A percentile compares a stretch with the other conserved stretches of the same genome.
Evolutionary conservation across 2,113 vertebrate genomes (phyloP).

Genomic region (Tetrax tetrax): DNA sequence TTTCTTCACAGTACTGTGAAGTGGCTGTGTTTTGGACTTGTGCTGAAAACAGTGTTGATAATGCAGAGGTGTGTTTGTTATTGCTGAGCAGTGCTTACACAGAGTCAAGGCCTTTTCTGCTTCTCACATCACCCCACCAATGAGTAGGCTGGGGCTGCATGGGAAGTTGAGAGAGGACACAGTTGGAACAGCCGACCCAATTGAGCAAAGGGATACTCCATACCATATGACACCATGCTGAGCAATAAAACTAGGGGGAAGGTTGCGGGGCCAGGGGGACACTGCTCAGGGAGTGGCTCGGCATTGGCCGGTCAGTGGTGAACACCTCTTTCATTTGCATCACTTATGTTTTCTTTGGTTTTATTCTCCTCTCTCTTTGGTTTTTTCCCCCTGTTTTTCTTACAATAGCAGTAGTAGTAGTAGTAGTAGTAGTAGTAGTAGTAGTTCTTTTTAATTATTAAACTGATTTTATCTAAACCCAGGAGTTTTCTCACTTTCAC

Average conservation of each 20-base stretch:
- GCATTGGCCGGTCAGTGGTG: accelerated
- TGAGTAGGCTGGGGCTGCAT: neutral
- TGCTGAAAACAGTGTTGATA: neutral
- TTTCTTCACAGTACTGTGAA: neutral
- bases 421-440: no score
- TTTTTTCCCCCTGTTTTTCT: neutral
- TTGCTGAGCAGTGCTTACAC: neutral
- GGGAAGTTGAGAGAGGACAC: neutral
- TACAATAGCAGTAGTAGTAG: neutral
- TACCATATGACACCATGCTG: accelerated
- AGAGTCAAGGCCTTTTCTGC: neutral
- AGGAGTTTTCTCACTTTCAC: no score
- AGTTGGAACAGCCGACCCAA: neutral
- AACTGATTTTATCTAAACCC: no score
- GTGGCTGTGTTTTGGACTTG: neutral
- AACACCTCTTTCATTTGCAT: neutral
- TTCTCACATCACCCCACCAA: neutral
- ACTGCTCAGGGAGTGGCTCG: accelerated
- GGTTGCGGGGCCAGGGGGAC: accelerated
- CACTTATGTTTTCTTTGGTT: neutral
- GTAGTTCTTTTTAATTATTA: no score
- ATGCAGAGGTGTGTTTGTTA: neutral
- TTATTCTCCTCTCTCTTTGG: neutral
- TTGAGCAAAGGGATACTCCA: neutral
- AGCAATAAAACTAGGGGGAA: neutral